phyloP scores from a whole-genome alignment of 2,797 vertebrate genomes.

The Glyptemys insculpta region DNA sequence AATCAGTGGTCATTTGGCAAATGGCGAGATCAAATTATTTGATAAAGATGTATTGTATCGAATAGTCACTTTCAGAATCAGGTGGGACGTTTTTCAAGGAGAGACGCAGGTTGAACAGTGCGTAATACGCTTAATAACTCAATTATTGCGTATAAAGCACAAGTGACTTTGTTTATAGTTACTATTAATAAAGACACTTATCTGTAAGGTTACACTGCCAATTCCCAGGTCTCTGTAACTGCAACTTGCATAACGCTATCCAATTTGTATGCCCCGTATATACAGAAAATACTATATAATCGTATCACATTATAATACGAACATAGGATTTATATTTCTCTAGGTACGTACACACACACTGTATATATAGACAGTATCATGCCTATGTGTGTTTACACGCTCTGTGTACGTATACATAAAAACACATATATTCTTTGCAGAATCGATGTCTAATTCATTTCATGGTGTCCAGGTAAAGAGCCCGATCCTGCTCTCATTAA shows the following conservation, averaged over 20 bases:
- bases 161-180: background rate
- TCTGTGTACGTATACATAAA: background rate
- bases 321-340: background rate
- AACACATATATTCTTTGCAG: background rate
- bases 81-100: background rate
- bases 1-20: background rate
- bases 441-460: background rate
- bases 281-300: background rate
- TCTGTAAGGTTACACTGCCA: background rate
- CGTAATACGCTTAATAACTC: background rate
- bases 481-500: background rate
- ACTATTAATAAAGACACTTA: background rate
- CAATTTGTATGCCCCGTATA: no score
- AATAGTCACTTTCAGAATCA: background rate
- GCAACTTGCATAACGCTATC: background rate
- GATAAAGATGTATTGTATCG: background rate
- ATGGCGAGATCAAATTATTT: background rate
- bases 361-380: background rate
- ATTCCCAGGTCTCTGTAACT: background rate
- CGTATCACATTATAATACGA: background rate
- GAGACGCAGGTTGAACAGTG: background rate
- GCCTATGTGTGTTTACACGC: background rate
- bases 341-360: no score
- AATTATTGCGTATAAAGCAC: background rate
- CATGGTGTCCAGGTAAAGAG: background rate